phyloP scores from a whole-genome alignment of 2,888 invertebrate species.

The Dryomyza anilis region DNA sequence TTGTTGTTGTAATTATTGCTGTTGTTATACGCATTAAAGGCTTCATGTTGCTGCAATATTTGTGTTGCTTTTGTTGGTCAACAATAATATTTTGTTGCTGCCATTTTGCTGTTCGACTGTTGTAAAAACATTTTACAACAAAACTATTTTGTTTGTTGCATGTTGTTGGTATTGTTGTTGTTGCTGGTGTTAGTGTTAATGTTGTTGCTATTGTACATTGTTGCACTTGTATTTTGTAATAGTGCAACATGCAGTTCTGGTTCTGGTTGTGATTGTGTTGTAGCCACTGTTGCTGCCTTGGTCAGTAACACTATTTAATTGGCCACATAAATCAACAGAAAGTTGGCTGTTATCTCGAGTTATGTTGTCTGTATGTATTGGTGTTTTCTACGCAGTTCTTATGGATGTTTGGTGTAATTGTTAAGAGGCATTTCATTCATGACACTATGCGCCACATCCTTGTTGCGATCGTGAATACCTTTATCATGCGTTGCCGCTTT shows the following conservation, averaged over 20 bases:
- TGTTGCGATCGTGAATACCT: constrained; percentile 54
- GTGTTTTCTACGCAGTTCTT: constrained; percentile 38
- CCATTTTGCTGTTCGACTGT: too few relatives aligned
- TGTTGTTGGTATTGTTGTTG: not conserved
- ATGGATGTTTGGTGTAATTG: constrained; percentile 59
- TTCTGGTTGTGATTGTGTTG: too few relatives aligned
- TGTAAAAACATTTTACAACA: too few relatives aligned
- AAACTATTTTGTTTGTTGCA: not conserved
- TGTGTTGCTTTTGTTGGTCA: not conserved
- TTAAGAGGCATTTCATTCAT: constrained; percentile 58
- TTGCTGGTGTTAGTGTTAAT: not conserved
- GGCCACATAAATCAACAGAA: constrained; percentile 3
- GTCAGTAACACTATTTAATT: not conserved
- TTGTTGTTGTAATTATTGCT: not conserved
- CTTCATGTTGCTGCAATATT: not conserved
- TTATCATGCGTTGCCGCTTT: constrained; percentile 53
- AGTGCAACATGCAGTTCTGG: too few relatives aligned
- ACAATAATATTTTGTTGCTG: too few relatives aligned
- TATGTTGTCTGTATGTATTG: not conserved
- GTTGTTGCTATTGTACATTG: not conserved
- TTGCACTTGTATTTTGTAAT: not conserved
- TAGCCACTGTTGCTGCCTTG: not conserved
- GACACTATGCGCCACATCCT: constrained; percentile 55
- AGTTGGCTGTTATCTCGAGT: not conserved
- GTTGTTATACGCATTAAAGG: not conserved